Base-by-base conservation (phyloP, 2,113 vertebrate species). In the Cromileptes altivelis region DNA sequence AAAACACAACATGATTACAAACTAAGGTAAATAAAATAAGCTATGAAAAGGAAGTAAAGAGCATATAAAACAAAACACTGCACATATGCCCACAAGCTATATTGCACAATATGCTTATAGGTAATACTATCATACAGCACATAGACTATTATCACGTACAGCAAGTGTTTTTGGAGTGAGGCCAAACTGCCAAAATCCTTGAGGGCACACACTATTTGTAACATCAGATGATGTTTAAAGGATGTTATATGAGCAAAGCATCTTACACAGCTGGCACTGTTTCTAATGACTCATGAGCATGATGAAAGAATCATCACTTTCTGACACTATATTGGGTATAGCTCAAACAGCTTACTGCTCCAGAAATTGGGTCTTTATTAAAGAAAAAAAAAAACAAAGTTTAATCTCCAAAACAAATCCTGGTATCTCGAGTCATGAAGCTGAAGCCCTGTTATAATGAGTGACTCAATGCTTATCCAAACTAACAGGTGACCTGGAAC, bases 351-450 rank as follows among this genome's bases (percentile, higher is more conserved):
- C 33, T 3, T 19, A 37, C 7, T 21, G 23, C n/a, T 33, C 11
- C 27, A 77, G n/a, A 63, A 40, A 62, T 40, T 0, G 64, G 80
- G 8, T 74, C 56, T 47, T 30, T 64, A 30, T 47, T 30, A 15
- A 50, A 17, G 30, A 30, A 30, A 30, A 30, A 30, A 30, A 7
- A 18, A 23, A 33, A 63, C 37, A 61, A 25, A 21, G 3, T 50
- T 64, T 53, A 53, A 75, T 77, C 52, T 64, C 21, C 58, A 23
- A 70, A 60, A 33, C 21, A 73, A 70, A 65, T 70, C 33, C 9
- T 17, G 13, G 55, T 70, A 70, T 33, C 30, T 50, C 6, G 1
- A 1, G 9, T 10, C 21, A 52, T 4, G 19, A 63, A 78, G 18
- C 30, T 19, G n/a, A 56, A 68, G 72, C 49, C 55, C 7, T 56